These are phyloP conservation scores for Pygoscelis adeliae DNA, from an alignment of 2,113 vertebrate genomes.

Conservation along the genomic window DNA sequence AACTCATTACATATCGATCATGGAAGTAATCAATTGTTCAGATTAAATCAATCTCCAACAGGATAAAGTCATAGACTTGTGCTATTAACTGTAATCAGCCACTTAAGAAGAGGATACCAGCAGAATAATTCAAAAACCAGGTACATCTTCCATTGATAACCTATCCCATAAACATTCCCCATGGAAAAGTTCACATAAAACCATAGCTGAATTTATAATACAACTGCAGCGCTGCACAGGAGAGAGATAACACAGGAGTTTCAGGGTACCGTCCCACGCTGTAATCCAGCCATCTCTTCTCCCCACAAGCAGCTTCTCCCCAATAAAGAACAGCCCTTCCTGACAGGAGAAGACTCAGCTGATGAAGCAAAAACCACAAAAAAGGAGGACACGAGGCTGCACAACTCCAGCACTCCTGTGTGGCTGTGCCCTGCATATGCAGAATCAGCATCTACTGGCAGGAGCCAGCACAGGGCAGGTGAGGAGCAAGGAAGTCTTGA, in stretches of 20 bases:
- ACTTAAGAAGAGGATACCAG: not conserved
- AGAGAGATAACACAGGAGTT: fast-evolving
- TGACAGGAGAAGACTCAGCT: fast-evolving
- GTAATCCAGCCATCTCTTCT: not conserved
- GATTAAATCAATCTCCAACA: conserved; percentile 17
- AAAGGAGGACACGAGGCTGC: not conserved
- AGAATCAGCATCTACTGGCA: not conserved
- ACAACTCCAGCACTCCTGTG: not conserved
- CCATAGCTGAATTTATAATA: not conserved
- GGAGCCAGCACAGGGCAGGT: not conserved
- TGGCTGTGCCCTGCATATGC: fast-evolving
- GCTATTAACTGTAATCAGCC: not conserved
- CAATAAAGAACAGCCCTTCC: not conserved
- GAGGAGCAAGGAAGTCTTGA: not conserved
- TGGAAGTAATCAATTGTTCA: not conserved
- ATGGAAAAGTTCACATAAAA: not conserved
- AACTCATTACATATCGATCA: conserved; percentile 10
- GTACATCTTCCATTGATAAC: not conserved
- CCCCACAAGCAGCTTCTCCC: not conserved
- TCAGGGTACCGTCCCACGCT: fast-evolving
- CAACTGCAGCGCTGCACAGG: not conserved
- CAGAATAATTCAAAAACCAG: not conserved
- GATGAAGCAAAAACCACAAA: not conserved
- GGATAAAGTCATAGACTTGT: not conserved
- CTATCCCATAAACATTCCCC: not conserved